Conservation (phyloP, 2,113 vertebrate species). For the Gymnobelideus leadbeateri region DNA sequence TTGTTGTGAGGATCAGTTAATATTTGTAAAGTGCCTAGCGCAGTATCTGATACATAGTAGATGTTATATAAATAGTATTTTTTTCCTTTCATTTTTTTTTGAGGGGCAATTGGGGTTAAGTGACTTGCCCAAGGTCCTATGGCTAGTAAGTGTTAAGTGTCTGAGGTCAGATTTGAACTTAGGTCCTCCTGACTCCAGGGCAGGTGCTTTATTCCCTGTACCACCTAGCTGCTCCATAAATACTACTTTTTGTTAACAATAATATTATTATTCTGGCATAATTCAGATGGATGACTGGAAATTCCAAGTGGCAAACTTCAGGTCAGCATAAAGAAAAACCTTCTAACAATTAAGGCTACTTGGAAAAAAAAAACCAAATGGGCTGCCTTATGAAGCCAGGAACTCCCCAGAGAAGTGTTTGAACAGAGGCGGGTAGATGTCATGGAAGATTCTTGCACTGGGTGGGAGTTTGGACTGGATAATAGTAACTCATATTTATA, state of each 20-base stretch:
- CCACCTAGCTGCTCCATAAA: background rate
- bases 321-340: slow-evolving; percentile 1
- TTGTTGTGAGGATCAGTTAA: background rate
- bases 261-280: background rate
- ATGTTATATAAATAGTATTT: background rate
- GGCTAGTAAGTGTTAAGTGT: too few relatives aligned
- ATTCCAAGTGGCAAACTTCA: background rate
- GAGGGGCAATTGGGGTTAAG: too few relatives aligned
- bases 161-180: too few relatives aligned
- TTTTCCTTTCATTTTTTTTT: background rate
- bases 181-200: too few relatives aligned
- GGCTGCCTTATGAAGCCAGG: background rate
- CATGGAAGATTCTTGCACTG: background rate
- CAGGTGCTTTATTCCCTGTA: too few relatives aligned
- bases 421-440: background rate
- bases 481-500: slow-evolving; percentile 8
- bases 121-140: too few relatives aligned
- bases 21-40: background rate
- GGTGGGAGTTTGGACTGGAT: background rate
- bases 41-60: background rate
- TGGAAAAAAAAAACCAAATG: background rate
- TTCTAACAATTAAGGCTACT: background rate
- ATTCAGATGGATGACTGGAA: background rate
- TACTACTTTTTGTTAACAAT: background rate
- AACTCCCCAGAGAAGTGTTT: background rate